Base-by-base conservation (phyloP, 2,797 vertebrate genomes). In the Acanthurus leucopareius region DNA sequence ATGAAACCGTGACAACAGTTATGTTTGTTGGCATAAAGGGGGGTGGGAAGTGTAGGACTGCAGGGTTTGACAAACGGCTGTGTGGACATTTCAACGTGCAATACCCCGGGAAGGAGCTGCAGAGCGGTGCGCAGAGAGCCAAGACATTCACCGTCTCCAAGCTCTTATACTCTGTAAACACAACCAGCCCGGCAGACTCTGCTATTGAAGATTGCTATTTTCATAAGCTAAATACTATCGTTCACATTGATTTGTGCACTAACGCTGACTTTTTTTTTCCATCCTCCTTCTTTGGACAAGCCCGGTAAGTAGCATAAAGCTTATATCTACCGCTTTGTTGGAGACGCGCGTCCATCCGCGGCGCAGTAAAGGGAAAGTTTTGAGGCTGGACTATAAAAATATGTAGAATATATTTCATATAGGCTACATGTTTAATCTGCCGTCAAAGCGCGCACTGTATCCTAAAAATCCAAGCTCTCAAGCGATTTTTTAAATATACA, bases 1-100 rank as follows among this genome's bases (percentile, higher is more conserved):
- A 97, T 96, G 96, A 97, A 96, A 95, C 94, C 95, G 95, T 97
- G 96, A 97, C 94, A 94, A 94, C 96, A 96, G 95, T 97, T 96
- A 95, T 97, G 97, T 97, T 97, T 97, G 95, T 96, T 94, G 94
- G 92, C 90, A 93, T 92, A 85, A 90, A 84, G 91, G 92, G 95
- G 86, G 87, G 90, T 95, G 95, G 95, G 90, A 95, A 96, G 96
- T 95, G 94, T 92, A 96, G 94, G 88, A 94, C 91, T 91, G 92
- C 91, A 93, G 94, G 94, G 92, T 96, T 93, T 96, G 95, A 96
- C 96, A 96, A 95, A 95, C 94, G 94, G 95, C 95, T 90, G 94
- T 90, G 94, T 95, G 96, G 96, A 95, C 95, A 95, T 95, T 95
- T 92, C 94, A 94, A 91, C 93, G 90, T 89, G 93, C 94, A 94